Evolutionary conservation across 2,113 vertebrate genomes (phyloP).

Genomic region (Paradisaea rubra): DNA sequence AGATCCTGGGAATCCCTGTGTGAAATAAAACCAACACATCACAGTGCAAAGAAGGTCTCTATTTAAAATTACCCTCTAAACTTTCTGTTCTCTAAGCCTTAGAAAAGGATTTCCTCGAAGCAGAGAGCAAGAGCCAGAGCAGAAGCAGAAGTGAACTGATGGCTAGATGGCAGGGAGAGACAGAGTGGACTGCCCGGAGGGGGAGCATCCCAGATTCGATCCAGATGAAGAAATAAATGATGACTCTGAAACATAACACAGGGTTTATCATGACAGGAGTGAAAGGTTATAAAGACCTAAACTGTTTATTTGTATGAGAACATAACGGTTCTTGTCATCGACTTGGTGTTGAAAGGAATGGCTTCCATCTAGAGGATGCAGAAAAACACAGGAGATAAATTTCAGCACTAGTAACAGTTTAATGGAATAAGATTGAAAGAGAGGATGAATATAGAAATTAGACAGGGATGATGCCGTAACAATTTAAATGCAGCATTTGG

Average conservation of each 20-base stretch:
- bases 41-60: not conserved
- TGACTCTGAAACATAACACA: not conserved
- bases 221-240: constrained; percentile 1
- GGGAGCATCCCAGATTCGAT: not conserved
- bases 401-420: constrained; percentile 5
- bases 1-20: not conserved
- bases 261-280: not conserved
- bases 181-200: not conserved
- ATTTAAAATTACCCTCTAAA: not conserved
- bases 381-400: constrained; percentile 12
- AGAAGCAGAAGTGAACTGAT: not conserved
- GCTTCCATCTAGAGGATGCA: constrained; percentile 1
- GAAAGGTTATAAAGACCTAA: constrained; percentile 9
- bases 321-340: not conserved
- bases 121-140: not conserved
- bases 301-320: constrained; percentile 13
- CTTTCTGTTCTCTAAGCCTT: not conserved
- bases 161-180: not conserved
- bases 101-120: not conserved
- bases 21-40: not conserved
- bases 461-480: not conserved
- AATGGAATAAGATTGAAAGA: constrained; percentile 17
- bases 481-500: constrained; percentile 5
- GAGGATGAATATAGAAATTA: constrained; percentile 9
- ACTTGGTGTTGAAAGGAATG: not conserved